These are phyloP conservation scores for Lindbergichthys nudifrons DNA, from an alignment of 2,797 vertebrate genomes.

Conservation along the genomic window DNA sequence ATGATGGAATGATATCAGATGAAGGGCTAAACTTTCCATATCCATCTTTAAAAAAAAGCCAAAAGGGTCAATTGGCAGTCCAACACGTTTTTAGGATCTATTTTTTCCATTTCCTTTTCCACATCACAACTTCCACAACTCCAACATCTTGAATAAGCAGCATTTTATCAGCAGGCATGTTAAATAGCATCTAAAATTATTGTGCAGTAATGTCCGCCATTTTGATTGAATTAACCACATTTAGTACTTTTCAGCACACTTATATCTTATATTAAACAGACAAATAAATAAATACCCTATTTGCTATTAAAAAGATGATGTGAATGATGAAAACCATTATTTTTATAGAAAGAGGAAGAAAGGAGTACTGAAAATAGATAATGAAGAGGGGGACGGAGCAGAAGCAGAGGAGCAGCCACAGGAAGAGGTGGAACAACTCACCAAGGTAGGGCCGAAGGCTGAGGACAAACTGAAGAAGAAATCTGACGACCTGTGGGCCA, in stretches of 20 bases:
- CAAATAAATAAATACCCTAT: too few species aligned
- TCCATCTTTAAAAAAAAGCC: background rate
- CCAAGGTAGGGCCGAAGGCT: slow-evolving; percentile 5
- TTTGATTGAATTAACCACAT: too few species aligned
- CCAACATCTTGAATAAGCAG: background rate
- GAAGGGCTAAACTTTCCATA: background rate
- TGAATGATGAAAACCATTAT: background rate
- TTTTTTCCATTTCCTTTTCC: too few species aligned
- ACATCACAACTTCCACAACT: background rate
- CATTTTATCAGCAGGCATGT: background rate
- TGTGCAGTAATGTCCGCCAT: background rate
- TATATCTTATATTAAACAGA: background rate
- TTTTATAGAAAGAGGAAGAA: slow-evolving; percentile 89
- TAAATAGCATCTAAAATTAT: too few species aligned
- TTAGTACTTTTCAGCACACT: background rate
- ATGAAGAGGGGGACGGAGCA: slow-evolving; percentile 56
- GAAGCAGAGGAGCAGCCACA: slow-evolving; percentile 50
- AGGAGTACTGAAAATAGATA: slow-evolving; percentile 81
- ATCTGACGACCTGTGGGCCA: slow-evolving; percentile 96
- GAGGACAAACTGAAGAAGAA: slow-evolving; percentile 84
- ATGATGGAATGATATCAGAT: background rate
- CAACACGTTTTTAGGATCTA: background rate
- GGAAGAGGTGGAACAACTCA: slow-evolving; percentile 55
- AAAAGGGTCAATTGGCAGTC: background rate
- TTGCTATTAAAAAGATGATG: background rate